These are phyloP conservation scores for Petrocephalus zakoni DNA, from an alignment of 2,113 vertebrate species.

Conservation along the genomic window DNA sequence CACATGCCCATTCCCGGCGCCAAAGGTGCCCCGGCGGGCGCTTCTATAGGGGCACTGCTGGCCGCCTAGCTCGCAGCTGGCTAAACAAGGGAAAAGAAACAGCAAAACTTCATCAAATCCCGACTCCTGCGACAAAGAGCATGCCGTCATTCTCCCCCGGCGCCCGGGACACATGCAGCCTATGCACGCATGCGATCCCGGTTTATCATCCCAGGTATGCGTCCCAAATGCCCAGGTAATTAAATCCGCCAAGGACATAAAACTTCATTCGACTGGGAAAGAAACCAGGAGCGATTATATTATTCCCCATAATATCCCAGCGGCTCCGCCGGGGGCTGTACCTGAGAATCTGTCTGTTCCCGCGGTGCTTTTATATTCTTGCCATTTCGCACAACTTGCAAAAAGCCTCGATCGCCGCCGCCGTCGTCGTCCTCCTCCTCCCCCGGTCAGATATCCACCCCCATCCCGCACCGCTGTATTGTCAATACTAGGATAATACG, in stretches of 20 bases:
- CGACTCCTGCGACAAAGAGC: slow-evolving; percentile 2
- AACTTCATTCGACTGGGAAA: slow-evolving; percentile 4
- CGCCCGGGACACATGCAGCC: slow-evolving; percentile 32
- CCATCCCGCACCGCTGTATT: slow-evolving; percentile 46
- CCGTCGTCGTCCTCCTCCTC: too few relatives aligned
- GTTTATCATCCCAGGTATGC: background rate
- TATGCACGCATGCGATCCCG: background rate
- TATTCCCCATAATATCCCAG: background rate
- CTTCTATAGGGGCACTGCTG: background rate
- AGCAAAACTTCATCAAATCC: background rate
- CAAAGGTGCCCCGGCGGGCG: background rate
- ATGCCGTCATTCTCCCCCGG: slow-evolving; percentile 34
- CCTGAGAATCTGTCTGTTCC: slow-evolving; percentile 41
- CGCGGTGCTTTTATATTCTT: slow-evolving; percentile 39
- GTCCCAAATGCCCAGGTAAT: background rate
- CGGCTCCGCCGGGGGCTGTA: slow-evolving; percentile 31
- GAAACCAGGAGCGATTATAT: background rate
- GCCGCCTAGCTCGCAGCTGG: background rate
- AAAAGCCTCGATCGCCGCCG: slow-evolving; percentile 36
- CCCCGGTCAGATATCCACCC: slow-evolving; percentile 50
- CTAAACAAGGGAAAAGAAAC: slow-evolving; percentile 9
- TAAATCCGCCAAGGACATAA: background rate
- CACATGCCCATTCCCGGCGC: slow-evolving; percentile 17
- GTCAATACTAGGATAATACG: slow-evolving; percentile 39
- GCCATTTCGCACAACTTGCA: slow-evolving; percentile 48